Evolutionary conservation across 2,888 invertebrate genomes (phyloP).

Genomic region (Mythimna lalbum): DNA sequence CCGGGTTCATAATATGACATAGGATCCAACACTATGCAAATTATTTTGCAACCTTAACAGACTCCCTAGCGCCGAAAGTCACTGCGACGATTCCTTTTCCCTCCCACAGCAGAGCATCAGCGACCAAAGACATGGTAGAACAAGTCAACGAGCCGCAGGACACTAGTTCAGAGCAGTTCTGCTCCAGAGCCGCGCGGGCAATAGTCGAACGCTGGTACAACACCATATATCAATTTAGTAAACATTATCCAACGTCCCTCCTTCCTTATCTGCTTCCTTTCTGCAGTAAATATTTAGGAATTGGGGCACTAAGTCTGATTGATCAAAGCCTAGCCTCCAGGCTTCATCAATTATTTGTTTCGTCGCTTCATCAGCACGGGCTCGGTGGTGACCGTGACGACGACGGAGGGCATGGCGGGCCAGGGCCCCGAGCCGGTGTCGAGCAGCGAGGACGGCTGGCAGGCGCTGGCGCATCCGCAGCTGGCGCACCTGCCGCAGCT

Average conservation of each 20-base stretch:
- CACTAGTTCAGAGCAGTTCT: constrained; percentile 51
- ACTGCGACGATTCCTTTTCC: constrained; percentile 50
- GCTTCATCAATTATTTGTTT: constrained; percentile 15
- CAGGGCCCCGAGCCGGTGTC: constrained; percentile 64
- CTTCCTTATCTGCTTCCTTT: not conserved
- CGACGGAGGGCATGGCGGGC: constrained; percentile 63
- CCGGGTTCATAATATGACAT: not conserved
- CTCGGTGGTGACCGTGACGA: constrained; percentile 69
- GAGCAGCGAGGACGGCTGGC: constrained; percentile 64
- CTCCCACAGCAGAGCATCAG: constrained; percentile 67
- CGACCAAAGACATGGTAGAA: constrained; percentile 67
- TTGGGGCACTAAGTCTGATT: not conserved
- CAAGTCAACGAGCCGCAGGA: constrained; percentile 42
- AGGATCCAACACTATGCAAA: not conserved
- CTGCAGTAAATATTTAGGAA: not conserved
- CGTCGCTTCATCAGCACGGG: constrained; percentile 74
- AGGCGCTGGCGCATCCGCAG: constrained; percentile 59
- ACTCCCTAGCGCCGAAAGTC: constrained; percentile 18
- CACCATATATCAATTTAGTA: constrained; percentile 34
- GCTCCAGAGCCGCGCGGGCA: constrained; percentile 52
- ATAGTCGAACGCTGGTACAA: constrained; percentile 57
- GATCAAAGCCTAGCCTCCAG: not conserved
- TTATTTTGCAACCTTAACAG: not conserved
- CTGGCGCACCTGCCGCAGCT: constrained; percentile 59
- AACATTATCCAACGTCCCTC: constrained; percentile 1